phyloP scores from a whole-genome alignment of 2,888 invertebrate species.

The Pheosia tremula region DNA sequence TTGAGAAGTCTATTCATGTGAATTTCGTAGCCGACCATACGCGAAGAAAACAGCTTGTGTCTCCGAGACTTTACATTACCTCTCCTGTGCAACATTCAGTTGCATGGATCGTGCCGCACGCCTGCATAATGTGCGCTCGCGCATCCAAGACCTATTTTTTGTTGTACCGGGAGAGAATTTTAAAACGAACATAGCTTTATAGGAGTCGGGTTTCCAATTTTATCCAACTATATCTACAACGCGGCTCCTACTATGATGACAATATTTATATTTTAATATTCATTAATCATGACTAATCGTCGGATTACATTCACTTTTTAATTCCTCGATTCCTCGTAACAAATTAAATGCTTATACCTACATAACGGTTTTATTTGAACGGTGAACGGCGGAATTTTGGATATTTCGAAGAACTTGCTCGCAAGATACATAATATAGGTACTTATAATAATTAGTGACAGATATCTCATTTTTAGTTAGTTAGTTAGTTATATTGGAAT shows the following conservation, averaged over 20 bases:
- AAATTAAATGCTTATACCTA: not conserved
- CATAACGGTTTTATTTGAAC: not conserved
- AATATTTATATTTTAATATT: constrained; percentile 1
- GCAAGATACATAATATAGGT: too few species aligned
- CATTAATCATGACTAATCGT: not conserved
- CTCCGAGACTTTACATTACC: constrained; percentile 42
- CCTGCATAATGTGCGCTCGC: constrained; percentile 75
- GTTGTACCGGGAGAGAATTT: constrained; percentile 73
- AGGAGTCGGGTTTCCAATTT: constrained; percentile 60
- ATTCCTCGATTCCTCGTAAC: not conserved
- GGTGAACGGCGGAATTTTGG: not conserved
- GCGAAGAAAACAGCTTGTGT: constrained; percentile 22
- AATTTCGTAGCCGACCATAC: not conserved
- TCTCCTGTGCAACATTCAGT: constrained; percentile 38
- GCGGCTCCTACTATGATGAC: constrained; percentile 48
- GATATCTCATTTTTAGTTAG: too few species aligned
- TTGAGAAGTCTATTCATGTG: not conserved
- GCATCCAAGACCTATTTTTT: constrained; percentile 78
- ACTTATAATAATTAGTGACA: too few species aligned
- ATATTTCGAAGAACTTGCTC: not conserved
- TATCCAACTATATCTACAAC: constrained; percentile 48
- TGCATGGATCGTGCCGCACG: constrained; percentile 76
- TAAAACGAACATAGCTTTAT: constrained; percentile 79
- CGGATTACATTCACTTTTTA: not conserved
- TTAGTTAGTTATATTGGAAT: not conserved